Conservation (phyloP, 2,797 vertebrate genomes). For the Melanotaenia nigrans region DNA sequence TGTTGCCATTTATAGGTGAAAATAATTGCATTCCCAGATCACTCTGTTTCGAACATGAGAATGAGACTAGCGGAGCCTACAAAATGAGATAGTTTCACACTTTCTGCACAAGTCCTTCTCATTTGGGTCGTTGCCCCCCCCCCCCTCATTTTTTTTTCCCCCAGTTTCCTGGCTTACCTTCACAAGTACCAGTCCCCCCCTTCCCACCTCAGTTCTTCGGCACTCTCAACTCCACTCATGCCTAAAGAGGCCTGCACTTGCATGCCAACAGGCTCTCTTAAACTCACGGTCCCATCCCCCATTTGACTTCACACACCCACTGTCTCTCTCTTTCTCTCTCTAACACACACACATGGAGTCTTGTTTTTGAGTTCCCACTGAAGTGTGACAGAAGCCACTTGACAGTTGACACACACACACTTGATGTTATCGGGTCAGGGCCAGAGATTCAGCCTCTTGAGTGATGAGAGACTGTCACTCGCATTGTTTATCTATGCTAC, state of each 20-base stretch:
- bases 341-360: conserved; percentile 33
- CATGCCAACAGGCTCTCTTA: conserved; percentile 77
- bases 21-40: conserved; percentile 96
- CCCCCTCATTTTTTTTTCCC: conserved; percentile 75
- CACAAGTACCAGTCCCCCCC: conserved; percentile 52
- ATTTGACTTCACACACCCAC: conserved; percentile 40
- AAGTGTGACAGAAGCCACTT: conserved; percentile 96
- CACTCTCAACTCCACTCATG: conserved; percentile 76
- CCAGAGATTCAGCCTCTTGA: conserved; percentile 87
- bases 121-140: conserved; percentile 81
- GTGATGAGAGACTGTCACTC: conserved; percentile 92
- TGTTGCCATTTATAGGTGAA: conserved; percentile 97
- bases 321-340: conserved; percentile 15
- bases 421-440: conserved; percentile 92
- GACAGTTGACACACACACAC: conserved; percentile 93
- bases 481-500: conserved; percentile 90
- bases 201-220: conserved; percentile 30
- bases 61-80: conserved; percentile 84
- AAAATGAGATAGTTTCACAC: conserved; percentile 96
- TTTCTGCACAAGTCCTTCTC: conserved; percentile 95
- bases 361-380: conserved; percentile 93
- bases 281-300: conserved; percentile 68
- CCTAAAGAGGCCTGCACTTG: conserved; percentile 73
- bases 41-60: conserved; percentile 92
- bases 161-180: conserved; percentile 82